Base-by-base conservation (phyloP, 2,797 vertebrate species). In the Tachyglossus aculeatus region DNA sequence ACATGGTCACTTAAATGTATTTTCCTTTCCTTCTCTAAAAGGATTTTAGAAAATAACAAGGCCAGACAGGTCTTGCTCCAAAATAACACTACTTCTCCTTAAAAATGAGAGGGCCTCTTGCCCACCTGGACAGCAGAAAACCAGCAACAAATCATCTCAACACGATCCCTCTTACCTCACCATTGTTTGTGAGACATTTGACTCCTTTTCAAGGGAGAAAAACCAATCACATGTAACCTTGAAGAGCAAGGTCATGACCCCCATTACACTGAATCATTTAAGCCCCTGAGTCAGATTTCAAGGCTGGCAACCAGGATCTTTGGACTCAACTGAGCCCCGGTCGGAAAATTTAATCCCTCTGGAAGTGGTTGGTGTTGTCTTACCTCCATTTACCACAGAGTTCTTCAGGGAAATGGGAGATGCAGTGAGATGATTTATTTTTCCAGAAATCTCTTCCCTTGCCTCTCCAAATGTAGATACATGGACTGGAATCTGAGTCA, bases 321-420 rank as follows among this genome's bases (percentile, higher is more conserved):
- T 0, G n/a, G 0, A 83, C 68, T 86, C 70, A 48, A 34, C 16
- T 71, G 47, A 82, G 73, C 39, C 70, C 74, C 39, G 63, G 56
- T 77, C 40, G 85, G 41, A 87, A 87, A 85, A 85, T 65, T 68
- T 77, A 82, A 86, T 76, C 57, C 70, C 19, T 58, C 72, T 67
- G 39, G 38, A 80, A 56, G 29, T 41, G 7, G n/a, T 18, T 41
- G 21, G 29, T 32, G 16, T 67, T 63, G 45, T 7, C 34, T 24
- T 29, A 4, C 43, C 60, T 52, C 41, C 32, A 69, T 50, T 52
- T 59, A 66, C 57, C 4, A 24, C n/a, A 25, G 1, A 2, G 10
- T 11, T 44, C 40, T 62, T 78, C 76, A 73, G 2, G 58, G 36
- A 67, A 64, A 55, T 3, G 31, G 22, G 9, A 18, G 4, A 2